phyloP scores from a whole-genome alignment of 2,113 vertebrate species.

The Paratilapia polleni region DNA sequence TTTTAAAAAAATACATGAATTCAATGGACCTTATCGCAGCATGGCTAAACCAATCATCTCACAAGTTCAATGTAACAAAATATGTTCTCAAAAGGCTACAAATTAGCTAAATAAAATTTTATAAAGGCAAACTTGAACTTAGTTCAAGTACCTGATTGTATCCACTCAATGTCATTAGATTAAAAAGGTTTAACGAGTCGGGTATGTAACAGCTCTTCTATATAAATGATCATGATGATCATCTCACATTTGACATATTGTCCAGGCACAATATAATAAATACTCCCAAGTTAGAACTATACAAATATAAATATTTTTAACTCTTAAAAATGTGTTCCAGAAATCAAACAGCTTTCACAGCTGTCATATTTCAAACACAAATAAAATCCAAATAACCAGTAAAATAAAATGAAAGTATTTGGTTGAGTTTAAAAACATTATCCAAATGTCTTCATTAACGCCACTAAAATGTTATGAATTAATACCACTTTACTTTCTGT shows the following conservation, averaged over 20 bases:
- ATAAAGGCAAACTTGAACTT: too few species aligned
- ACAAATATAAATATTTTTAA: too few species aligned
- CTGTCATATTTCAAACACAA: neutral
- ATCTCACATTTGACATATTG: neutral
- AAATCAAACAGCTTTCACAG: neutral
- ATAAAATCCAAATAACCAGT: neutral
- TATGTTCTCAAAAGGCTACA: too few species aligned
- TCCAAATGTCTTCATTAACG: neutral
- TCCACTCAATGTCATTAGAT: neutral
- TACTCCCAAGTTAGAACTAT: neutral
- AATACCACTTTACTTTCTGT: neutral
- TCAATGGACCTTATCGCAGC: neutral
- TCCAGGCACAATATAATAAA: neutral
- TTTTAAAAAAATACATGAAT: neutral
- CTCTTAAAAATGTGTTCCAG: too few species aligned
- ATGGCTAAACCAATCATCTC: neutral
- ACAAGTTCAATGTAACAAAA: neutral
- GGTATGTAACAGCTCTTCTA: neutral
- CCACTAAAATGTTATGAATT: neutral
- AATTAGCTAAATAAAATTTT: neutral
- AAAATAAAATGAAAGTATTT: neutral
- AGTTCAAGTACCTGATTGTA: too few species aligned
- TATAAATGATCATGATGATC: neutral
- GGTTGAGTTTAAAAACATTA: neutral
- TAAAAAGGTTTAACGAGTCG: neutral